These are phyloP conservation scores for Theocolax elegans DNA, from an alignment of 1,140 invertebrate species.

Conservation along the genomic window DNA sequence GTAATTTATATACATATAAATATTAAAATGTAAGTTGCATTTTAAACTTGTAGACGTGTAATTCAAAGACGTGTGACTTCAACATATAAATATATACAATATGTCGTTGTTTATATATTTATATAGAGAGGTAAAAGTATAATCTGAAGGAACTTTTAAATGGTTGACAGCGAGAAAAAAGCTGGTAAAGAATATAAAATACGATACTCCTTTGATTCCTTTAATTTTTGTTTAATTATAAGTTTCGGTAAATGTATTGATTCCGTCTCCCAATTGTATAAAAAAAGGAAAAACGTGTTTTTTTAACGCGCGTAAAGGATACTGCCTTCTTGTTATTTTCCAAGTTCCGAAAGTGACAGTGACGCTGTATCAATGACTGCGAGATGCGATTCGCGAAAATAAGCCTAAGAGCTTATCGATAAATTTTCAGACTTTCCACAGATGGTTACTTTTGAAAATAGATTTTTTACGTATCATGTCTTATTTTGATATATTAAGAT, in stretches of 20 bases:
- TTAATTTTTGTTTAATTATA: slow-evolving; percentile 17
- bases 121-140: slow-evolving; percentile 11
- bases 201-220: slow-evolving; percentile 35
- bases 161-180: slow-evolving; percentile 27
- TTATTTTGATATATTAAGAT: slow-evolving; percentile 8
- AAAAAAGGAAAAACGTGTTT: slow-evolving; percentile 12
- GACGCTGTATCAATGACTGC: slow-evolving; percentile 23
- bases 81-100: slow-evolving; percentile 12
- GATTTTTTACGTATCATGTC: slow-evolving; percentile 16
- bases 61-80: not conserved
- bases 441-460: slow-evolving; percentile 21
- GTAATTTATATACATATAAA: slow-evolving; percentile 27
- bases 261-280: slow-evolving; percentile 32
- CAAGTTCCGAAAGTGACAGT: slow-evolving; percentile 12
- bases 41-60: slow-evolving; percentile 16
- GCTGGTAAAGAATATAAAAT: slow-evolving; percentile 27
- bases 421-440: slow-evolving; percentile 35
- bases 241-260: slow-evolving; percentile 27
- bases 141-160: slow-evolving; percentile 11
- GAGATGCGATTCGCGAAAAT: slow-evolving; percentile 12
- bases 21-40: slow-evolving; percentile 10
- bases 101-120: not conserved
- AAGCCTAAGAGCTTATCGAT: slow-evolving; percentile 13
- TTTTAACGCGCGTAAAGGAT: slow-evolving; percentile 27
- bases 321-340: slow-evolving; percentile 35